These are phyloP conservation scores for Cloeon dipterum DNA, from an alignment of 2,888 invertebrate species.

Conservation along the genomic window DNA sequence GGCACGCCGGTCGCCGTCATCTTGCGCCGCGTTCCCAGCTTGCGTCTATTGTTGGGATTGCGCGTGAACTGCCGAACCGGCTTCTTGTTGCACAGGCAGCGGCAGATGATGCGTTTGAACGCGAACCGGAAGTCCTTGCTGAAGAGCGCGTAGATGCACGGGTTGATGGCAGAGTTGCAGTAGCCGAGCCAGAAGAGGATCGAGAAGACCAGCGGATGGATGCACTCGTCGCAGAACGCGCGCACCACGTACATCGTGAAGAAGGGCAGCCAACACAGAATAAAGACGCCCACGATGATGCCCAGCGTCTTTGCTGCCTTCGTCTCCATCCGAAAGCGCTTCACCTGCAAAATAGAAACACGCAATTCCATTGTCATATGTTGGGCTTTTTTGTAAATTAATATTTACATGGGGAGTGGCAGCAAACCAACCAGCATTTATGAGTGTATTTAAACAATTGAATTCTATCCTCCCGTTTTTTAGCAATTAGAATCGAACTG, in stretches of 20 bases:
- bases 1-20: background rate
- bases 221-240: slow-evolving; percentile 70
- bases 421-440: too few species aligned
- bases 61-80: too few species aligned
- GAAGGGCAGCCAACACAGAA: slow-evolving; percentile 92
- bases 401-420: too few species aligned
- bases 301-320: slow-evolving; percentile 93
- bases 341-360: too few species aligned
- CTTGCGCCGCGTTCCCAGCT: background rate
- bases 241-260: slow-evolving; percentile 83
- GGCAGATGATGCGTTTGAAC: slow-evolving; percentile 78
- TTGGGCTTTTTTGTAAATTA: too few species aligned
- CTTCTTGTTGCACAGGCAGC: slow-evolving; percentile 39
- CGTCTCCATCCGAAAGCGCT: slow-evolving; percentile 83
- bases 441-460: too few species aligned
- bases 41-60: background rate
- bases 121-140: slow-evolving; percentile 89
- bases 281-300: slow-evolving; percentile 92
- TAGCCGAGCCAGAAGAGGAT: slow-evolving; percentile 94
- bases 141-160: slow-evolving; percentile 83
- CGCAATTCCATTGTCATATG: too few species aligned
- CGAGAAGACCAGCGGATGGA: slow-evolving; percentile 65
- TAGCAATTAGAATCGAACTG: too few species aligned
- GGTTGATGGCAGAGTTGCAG: slow-evolving; percentile 90
- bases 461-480: too few species aligned